phyloP scores from a whole-genome alignment of 92 coral and sea anemone genomes.

The Parazoanthus darwini region DNA sequence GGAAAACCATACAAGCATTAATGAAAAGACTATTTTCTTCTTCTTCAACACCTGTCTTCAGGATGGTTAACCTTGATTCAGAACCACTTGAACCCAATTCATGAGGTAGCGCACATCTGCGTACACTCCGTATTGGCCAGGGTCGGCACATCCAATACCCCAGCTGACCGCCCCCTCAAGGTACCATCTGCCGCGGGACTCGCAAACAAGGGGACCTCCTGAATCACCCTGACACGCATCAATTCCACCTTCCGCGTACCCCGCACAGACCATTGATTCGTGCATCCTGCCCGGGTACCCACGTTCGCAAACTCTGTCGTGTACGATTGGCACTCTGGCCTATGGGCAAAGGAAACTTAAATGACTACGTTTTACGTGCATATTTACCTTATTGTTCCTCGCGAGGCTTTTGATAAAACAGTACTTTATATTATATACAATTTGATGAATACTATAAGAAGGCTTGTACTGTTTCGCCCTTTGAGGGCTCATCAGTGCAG shows the following conservation, averaged over 20 bases:
- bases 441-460: too few species aligned
- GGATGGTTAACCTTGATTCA: neutral
- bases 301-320: neutral
- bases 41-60: neutral
- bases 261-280: constrained; percentile 15
- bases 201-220: constrained; percentile 23
- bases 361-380: neutral
- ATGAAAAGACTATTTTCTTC: neutral
- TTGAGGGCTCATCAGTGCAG: too few species aligned
- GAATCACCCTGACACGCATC: constrained; percentile 29
- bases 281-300: constrained; percentile 27
- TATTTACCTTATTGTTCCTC: neutral
- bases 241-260: constrained; percentile 10
- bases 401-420: too few species aligned
- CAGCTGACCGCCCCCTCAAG: constrained; percentile 22
- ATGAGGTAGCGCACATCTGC: constrained; percentile 22
- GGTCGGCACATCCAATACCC: constrained; percentile 29
- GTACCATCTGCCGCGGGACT: constrained; percentile 2
- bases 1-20: neutral
- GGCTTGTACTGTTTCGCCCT: too few species aligned
- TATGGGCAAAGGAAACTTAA: neutral
- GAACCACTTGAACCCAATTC: constrained; percentile 2
- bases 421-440: too few species aligned
- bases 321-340: constrained; percentile 21
- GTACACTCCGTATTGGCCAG: neutral